These are phyloP conservation scores for Drosophila meridiana DNA, from an alignment of 2,888 invertebrate species.

Conservation along the genomic window DNA sequence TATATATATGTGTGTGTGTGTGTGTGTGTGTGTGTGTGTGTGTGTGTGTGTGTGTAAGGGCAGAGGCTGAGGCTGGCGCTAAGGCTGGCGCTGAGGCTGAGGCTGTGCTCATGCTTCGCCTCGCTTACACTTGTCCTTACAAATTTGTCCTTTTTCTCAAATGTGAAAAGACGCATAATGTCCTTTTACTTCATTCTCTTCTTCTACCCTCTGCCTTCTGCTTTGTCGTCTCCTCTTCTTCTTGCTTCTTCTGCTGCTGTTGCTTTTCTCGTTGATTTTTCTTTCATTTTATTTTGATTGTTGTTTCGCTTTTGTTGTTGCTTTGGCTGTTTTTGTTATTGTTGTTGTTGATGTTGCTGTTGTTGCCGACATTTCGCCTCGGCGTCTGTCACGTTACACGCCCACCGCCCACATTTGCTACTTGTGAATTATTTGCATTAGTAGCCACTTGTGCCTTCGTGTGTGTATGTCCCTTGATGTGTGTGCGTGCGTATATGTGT, in stretches of 20 bases:
- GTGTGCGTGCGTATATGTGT: slow-evolving; percentile 27
- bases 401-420: slow-evolving; percentile 72
- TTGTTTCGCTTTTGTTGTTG: slow-evolving; percentile 35
- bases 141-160: slow-evolving; percentile 81
- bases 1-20: not conserved
- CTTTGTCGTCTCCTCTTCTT: not conserved
- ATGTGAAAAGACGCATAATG: slow-evolving; percentile 81
- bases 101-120: slow-evolving; percentile 55
- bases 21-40: slow-evolving; percentile 16
- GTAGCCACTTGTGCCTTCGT: slow-evolving; percentile 80
- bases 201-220: not conserved
- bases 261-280: slow-evolving; percentile 36
- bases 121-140: slow-evolving; percentile 81
- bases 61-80: not conserved
- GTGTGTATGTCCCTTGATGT: slow-evolving; percentile 23
- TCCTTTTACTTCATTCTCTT: slow-evolving; percentile 69
- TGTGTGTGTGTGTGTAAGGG: slow-evolving; percentile 19
- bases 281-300: slow-evolving; percentile 56
- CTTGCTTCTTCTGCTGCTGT: slow-evolving; percentile 15
- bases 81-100: not conserved
- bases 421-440: slow-evolving; percentile 84
- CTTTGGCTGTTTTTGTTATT: slow-evolving; percentile 22
- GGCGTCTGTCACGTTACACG: slow-evolving; percentile 56
- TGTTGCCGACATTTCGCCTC: slow-evolving; percentile 75
- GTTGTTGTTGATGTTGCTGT: slow-evolving; percentile 37